A percentile compares a stretch with the other conserved stretches of the same genome.
Evolutionary conservation across 2,888 invertebrate species (phyloP).

Genomic region (Stenoptilia bipunctidactyla): DNA sequence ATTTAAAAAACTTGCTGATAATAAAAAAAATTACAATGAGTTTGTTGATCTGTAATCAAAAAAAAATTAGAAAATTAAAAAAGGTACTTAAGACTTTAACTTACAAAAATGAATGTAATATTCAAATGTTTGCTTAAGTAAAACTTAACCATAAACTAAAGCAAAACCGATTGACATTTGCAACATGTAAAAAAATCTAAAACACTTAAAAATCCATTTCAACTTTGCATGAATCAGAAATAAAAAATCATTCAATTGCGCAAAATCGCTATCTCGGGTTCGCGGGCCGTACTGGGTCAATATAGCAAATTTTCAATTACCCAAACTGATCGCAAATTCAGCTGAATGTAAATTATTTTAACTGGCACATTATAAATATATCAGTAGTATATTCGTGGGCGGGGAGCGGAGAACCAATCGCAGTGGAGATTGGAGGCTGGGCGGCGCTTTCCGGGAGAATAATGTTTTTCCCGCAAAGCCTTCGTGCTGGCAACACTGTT

Average conservation of each 20-base stretch:
- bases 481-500: slow-evolving; percentile 38
- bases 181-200: no score
- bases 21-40: no score
- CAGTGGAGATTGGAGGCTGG: slow-evolving; percentile 33
- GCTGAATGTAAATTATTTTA: slow-evolving; percentile 70
- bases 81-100: no score
- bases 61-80: no score
- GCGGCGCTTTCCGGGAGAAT: slow-evolving; percentile 54
- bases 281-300: slow-evolving; percentile 52
- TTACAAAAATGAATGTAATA: no score
- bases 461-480: slow-evolving; percentile 64
- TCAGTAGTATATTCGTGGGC: slow-evolving; percentile 63
- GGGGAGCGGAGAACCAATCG: slow-evolving; percentile 47
- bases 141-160: no score
- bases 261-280: slow-evolving; percentile 16
- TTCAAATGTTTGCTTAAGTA: no score
- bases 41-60: no score
- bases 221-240: not conserved
- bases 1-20: no score
- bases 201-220: no score
- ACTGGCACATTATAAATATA: slow-evolving; percentile 68
- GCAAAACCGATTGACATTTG: no score
- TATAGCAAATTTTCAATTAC: slow-evolving; percentile 72
- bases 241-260: slow-evolving; percentile 14
- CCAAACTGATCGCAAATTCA: slow-evolving; percentile 66